Percentiles rank a stretch among this genome's conserved stretches.
phyloP scores from a whole-genome alignment of 2,113 vertebrate genomes.

The Eupsittula cactorum region DNA sequence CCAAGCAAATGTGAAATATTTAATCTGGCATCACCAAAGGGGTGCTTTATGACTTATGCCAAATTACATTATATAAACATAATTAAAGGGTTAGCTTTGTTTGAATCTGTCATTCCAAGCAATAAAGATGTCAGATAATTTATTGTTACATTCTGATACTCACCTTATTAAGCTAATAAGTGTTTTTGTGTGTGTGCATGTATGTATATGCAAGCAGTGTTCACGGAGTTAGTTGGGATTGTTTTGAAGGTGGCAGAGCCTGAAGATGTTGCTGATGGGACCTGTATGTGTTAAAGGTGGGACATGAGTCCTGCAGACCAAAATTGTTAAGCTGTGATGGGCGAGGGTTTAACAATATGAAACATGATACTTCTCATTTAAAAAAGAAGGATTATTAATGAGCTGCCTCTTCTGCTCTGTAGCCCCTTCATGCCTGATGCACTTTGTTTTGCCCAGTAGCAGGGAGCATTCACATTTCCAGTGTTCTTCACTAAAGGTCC shows the following conservation, averaged over 20 bases:
- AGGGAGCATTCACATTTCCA: background rate
- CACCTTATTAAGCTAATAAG: constrained; percentile 37
- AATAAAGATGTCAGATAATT: constrained; percentile 71
- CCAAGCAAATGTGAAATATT: constrained; percentile 61
- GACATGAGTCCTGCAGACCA: background rate
- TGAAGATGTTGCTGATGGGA: background rate
- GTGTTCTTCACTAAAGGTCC: background rate
- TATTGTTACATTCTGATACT: constrained; percentile 52
- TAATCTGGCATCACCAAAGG: constrained; percentile 65
- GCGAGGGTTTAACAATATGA: background rate
- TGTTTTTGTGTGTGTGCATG: background rate
- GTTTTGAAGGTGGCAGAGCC: background rate
- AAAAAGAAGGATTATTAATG: background rate
- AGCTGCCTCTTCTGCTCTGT: background rate
- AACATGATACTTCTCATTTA: background rate
- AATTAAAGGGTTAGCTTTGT: constrained; percentile 70
- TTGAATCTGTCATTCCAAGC: constrained; percentile 66
- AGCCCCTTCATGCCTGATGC: background rate
- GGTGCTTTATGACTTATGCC: constrained; percentile 63
- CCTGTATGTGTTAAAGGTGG: background rate
- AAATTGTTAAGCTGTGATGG: background rate
- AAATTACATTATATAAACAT: constrained; percentile 70
- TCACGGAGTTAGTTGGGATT: background rate
- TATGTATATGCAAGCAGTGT: background rate
- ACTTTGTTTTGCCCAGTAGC: background rate